Base-by-base conservation (phyloP, 2,797 vertebrate genomes). In the Sebastiscus tertius region DNA sequence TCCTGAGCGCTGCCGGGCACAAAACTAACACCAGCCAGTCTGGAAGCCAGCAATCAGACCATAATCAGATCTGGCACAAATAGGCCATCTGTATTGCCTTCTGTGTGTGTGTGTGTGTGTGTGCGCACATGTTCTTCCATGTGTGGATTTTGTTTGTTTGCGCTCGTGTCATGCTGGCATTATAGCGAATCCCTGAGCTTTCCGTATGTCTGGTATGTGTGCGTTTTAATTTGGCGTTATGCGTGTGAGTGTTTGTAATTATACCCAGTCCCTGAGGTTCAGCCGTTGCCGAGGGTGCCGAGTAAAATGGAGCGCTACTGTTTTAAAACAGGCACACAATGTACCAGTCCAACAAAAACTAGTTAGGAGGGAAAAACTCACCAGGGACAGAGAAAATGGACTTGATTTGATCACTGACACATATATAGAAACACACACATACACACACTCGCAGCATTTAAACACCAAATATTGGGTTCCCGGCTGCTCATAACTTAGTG, bases 11-110 rank as follows among this genome's bases (percentile, higher is more conserved):
- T 87, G 82, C 69, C 60, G 81, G 89, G 83, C 90, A 88, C 82
- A 77, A 82, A 84, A 80, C 87, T 75, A 83, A 92, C 84, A 88
- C 72, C 74, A 82, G 68, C 82, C 75, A 85, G 81, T 86, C 73
- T 92, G 81, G 68, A 80, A 90, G 85, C 88, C 81, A 80, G 82
- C 81, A 87, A 91, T 88, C 88, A 88, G 79, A 86, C 80, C 75
- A 75, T 91, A 93, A 95, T 94, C 90, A 89, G 86, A 90, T 85
- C 83, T 88, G 88, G 87, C 92, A 92, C 87, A 92, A 85, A 88
- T 42, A 87, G 77, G 82, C 88, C 91, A 93, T 94, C 89, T 92
- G 88, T 68, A 90, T 88, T 83, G 77, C 79, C 74, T 80, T 85
- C 70, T 81, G 77, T 82, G 52, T 75, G 63, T 75, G n/a, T 56